These are phyloP conservation scores for Pygocentrus nattereri DNA, from an alignment of 2,797 vertebrate species.

Conservation along the genomic window DNA sequence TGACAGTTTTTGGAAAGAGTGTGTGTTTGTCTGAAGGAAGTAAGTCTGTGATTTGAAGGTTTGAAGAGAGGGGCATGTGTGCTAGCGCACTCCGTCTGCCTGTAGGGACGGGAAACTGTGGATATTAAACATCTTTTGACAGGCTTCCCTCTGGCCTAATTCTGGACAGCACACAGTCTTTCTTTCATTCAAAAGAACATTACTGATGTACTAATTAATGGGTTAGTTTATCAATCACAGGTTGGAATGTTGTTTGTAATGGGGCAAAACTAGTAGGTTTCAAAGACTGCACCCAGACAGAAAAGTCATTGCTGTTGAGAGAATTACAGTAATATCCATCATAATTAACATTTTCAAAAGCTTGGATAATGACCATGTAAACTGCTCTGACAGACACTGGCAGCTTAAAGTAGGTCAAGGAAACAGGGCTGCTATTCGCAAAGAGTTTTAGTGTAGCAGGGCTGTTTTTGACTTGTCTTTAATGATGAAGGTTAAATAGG, in stretches of 20 bases:
- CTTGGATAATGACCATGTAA: background rate
- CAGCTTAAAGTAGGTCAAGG: too few relatives aligned
- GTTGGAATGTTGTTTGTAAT: too few relatives aligned
- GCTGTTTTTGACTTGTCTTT: background rate
- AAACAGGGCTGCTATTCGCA: too few relatives aligned
- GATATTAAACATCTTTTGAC: background rate
- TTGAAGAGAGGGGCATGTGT: background rate
- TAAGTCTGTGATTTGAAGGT: constrained; percentile 18
- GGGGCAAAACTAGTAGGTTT: too few relatives aligned
- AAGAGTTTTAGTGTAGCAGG: too few relatives aligned
- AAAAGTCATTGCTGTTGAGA: background rate
- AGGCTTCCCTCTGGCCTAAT: constrained; percentile 1
- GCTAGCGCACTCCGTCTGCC: background rate
- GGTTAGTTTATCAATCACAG: background rate
- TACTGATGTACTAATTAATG: background rate
- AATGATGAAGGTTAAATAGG: background rate
- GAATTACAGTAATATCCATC: background rate
- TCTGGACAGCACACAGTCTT: background rate
- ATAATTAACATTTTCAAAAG: background rate
- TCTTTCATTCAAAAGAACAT: background rate
- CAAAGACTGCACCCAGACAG: too few relatives aligned
- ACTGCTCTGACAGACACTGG: background rate
- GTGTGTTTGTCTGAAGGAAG: constrained; percentile 18
- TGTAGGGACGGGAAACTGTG: background rate
- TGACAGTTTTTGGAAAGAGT: constrained; percentile 49